Evolutionary conservation across 2,888 invertebrate genomes (phyloP), one percentile per base, ranked within the genome.

Genomic region (Linnaemya vulpina): DNA sequence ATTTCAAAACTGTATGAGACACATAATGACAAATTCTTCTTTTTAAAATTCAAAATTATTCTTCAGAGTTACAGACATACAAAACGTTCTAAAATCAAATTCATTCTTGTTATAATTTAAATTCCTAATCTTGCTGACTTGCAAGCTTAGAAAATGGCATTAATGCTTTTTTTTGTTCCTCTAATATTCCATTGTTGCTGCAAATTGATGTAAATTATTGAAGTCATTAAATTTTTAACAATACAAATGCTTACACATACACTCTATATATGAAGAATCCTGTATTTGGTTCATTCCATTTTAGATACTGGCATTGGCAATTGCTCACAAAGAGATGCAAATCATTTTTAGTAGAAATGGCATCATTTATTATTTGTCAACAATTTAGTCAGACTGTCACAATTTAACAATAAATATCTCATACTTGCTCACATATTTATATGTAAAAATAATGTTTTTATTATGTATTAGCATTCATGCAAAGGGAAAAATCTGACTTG

Each of bases 341-440:
- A 79, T 86, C 78, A 84, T 86, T 75, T 84, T 82, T 84, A 71
- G 46, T 79, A 58, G 71, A 79, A 84, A 84, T 74, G 43, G 63
- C 81, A 85, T 86, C 83, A 86, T 80, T 82, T 83, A 85, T 86
- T 84, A 86, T 78, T 77, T 84, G 86, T 83, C 87, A 87, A 84
- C 82, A 87, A 82, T 86, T 85, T 85, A 86, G 78, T 83, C 71
- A 86, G 67, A 63, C 75, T 86, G 82, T 86, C 82, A 75, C 68
- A 78, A 79, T 78, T 70, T 81, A 63, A 74, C 73, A 70, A 58
- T 65, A 79, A 46, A 71, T 58, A 76, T 62, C 55, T 70, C 35
- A 81, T 51, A 53, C 49, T 68, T 43, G n/a, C n/a, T n/a, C n/a
- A 25, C 10, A 15, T 15, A 30, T 55, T 30, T n/a, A 8, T 25